These are phyloP conservation scores for Cossypha caffra DNA, from an alignment of 2,797 vertebrate species.

Conservation along the genomic window DNA sequence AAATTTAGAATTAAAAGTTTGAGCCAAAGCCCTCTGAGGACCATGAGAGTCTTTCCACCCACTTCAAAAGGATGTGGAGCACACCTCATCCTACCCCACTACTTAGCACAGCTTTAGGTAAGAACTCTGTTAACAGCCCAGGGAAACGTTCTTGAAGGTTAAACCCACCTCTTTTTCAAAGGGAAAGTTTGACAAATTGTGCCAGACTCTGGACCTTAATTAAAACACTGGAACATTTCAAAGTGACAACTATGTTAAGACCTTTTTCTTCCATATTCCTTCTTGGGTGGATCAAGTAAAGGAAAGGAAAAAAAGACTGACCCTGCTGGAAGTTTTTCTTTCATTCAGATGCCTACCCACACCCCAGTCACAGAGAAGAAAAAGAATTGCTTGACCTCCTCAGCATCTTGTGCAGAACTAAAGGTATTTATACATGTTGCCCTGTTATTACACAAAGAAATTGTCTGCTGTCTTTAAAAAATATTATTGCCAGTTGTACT, in stretches of 20 bases:
- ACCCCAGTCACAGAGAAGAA: background rate
- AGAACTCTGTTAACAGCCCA: background rate
- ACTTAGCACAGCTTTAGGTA: background rate
- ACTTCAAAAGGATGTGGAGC: background rate
- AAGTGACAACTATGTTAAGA: slow-evolving; percentile 10
- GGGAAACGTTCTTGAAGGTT: background rate
- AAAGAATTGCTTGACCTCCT: background rate
- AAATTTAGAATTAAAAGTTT: background rate
- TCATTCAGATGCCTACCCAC: background rate
- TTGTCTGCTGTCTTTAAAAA: background rate
- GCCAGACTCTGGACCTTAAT: slow-evolving; percentile 43
- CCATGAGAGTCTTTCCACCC: background rate
- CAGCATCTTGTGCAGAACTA: background rate
- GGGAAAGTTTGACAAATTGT: slow-evolving; percentile 15
- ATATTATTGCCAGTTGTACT: background rate
- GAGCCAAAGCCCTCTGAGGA: background rate
- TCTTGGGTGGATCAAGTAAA: slow-evolving; percentile 1
- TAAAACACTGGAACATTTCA: slow-evolving; percentile 64
- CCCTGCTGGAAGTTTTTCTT: slow-evolving; percentile 14
- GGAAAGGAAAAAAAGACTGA: background rate
- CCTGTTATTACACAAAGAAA: background rate
- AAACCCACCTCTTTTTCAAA: background rate
- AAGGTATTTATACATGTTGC: background rate
- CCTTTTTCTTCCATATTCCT: background rate
- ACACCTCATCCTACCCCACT: background rate